Evolutionary conservation across 2,888 invertebrate genomes (phyloP).

Genomic region (Xylota segnis): DNA sequence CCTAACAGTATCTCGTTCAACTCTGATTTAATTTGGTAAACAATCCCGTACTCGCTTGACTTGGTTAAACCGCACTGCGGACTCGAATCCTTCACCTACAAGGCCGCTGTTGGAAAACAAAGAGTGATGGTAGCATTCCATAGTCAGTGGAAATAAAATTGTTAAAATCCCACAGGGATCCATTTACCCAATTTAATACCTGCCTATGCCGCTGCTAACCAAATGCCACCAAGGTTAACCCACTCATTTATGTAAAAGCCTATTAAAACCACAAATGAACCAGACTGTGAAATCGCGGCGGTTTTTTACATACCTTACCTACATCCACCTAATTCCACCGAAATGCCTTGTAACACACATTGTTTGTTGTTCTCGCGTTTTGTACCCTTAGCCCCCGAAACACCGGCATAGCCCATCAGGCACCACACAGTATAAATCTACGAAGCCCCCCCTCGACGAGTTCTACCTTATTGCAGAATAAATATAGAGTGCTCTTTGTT

Average conservation of each 20-base stretch:
- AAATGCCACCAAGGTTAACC: constrained; percentile 6
- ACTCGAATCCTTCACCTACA: too few species aligned
- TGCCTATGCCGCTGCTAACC: not conserved
- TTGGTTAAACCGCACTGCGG: too few species aligned
- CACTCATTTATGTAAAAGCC: constrained; percentile 1
- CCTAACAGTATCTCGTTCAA: too few species aligned
- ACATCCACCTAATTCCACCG: not conserved
- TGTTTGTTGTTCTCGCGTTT: constrained; percentile 10
- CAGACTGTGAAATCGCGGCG: constrained; percentile 19
- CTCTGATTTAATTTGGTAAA: too few species aligned
- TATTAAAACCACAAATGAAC: constrained; percentile 24
- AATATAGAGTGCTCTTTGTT: constrained; percentile 13
- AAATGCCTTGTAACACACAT: constrained; percentile 41
- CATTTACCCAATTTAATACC: not conserved
- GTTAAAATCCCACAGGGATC: not conserved
- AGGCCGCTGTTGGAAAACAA: too few species aligned
- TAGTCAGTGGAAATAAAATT: not conserved
- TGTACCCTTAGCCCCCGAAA: not conserved
- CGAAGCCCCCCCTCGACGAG: not conserved
- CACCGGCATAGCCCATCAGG: not conserved
- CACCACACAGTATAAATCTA: constrained; percentile 18
- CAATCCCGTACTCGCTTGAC: too few species aligned
- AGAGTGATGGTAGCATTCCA: too few species aligned
- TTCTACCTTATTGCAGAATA: constrained; percentile 9
- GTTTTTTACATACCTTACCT: not conserved